Evolutionary conservation across 2,797 vertebrate genomes (phyloP).

Genomic region (Orestias chungarensis): DNA sequence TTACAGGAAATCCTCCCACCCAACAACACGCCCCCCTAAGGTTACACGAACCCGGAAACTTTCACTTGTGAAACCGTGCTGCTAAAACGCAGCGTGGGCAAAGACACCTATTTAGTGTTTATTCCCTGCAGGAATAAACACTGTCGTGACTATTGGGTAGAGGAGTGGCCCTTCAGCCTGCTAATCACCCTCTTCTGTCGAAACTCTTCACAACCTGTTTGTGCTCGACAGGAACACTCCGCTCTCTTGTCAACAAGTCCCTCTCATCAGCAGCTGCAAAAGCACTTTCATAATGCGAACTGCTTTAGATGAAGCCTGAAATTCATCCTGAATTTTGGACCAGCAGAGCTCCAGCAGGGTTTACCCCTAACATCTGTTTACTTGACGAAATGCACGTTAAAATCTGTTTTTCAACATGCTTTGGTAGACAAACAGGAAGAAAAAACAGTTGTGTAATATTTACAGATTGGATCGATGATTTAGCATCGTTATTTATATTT

Average conservation of each 20-base stretch:
- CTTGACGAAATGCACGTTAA: neutral
- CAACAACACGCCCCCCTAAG: neutral
- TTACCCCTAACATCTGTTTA: neutral
- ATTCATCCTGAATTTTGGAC: slow-evolving; percentile 22
- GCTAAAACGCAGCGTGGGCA: neutral
- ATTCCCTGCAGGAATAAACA: slow-evolving; percentile 12
- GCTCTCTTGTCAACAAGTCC: slow-evolving; percentile 36
- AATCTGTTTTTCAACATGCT: neutral
- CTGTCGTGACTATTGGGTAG: neutral
- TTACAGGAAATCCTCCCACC: slow-evolving; percentile 20
- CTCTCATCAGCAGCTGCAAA: slow-evolving; percentile 34
- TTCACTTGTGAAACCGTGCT: neutral
- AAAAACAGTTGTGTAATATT: neutral
- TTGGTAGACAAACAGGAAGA: neutral
- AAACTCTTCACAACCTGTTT: slow-evolving; percentile 41
- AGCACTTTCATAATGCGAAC: slow-evolving; percentile 23
- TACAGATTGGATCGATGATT: neutral
- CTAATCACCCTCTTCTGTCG: slow-evolving; percentile 22
- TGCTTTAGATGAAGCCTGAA: slow-evolving; percentile 33
- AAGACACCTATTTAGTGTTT: slow-evolving; percentile 3
- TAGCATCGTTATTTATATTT: neutral
- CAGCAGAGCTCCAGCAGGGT: neutral
- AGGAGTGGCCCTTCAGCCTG: slow-evolving; percentile 15
- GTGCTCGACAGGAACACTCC: slow-evolving; percentile 33
- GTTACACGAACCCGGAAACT: neutral